Evolutionary conservation across 2,888 invertebrate species (phyloP), one percentile per base, ranked within the genome.

Genomic region (Dioctria rufipes): DNA sequence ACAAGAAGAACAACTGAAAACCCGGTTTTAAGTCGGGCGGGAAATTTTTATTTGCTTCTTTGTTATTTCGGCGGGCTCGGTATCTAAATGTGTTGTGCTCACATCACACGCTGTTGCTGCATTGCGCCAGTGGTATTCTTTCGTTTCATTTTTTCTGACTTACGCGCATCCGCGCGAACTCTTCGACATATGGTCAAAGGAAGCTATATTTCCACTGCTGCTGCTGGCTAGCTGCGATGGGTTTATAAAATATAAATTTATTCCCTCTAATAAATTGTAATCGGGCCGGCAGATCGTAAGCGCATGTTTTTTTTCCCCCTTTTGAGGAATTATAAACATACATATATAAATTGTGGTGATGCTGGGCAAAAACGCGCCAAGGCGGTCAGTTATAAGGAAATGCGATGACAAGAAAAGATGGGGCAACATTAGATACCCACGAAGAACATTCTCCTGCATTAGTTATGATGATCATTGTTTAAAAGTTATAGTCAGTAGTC

Each of bases 201-300:
- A 75, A 75, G 60, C 73, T 42, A 51, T 51, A 25, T 25, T 25
- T 25, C 25, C 25, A 25, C 25, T 25, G 25, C 25, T 25, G 25
- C 25, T 25, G 25, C 25, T 25, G 25, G 25, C 66, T 69, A 5
- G 49, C 43, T 13, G 54, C 54, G 66, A 42, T 67, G 73, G 73
- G 80, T 80, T 80, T 65, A 80, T 80, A 80, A 80, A 80, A 71
- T 65, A 80, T 73, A 80, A 80, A 80, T 80, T 73, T 73, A 80
- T 80, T 73, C 73, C 61, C 51, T 25, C 51, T 80, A 80, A 80
- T 80, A 80, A 80, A 80, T 80, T 80, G 51, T 80, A 69, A 79
- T 65, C 66, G 78, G 66, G 65, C 51, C 65, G 54, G 49, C 66
- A 78, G 66, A 67, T 67, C 79, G 73, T 73, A 73, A 73, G 37